These are phyloP conservation scores for Leontocebus nigricollis DNA, from an alignment of 2,797 vertebrate genomes.

Conservation along the genomic window DNA sequence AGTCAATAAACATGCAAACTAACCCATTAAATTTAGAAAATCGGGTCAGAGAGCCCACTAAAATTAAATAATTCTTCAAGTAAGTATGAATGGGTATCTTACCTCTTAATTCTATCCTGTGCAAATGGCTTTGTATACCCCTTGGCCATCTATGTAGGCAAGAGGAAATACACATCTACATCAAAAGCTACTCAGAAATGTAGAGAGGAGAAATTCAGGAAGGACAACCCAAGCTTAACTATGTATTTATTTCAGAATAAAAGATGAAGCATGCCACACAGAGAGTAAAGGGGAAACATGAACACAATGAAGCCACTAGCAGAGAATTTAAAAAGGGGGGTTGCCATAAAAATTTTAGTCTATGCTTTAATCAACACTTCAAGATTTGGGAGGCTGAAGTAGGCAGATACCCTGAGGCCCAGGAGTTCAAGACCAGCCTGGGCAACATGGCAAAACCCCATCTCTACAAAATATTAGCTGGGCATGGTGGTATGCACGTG, in stretches of 20 bases:
- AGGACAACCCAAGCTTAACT: not conserved
- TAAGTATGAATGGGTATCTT: conserved; percentile 18
- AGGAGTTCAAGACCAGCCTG: not conserved
- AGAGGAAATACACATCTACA: not conserved
- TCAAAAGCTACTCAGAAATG: conserved; percentile 32
- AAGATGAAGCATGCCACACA: not conserved
- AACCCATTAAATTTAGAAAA: conserved; percentile 35
- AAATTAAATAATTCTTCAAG: conserved; percentile 1
- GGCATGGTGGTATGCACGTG: not conserved
- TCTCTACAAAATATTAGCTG: not conserved
- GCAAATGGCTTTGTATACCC: conserved; percentile 9
- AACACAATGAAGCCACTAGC: not conserved
- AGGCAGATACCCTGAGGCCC: not conserved
- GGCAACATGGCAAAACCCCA: not conserved
- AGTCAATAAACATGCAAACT: conserved; percentile 30
- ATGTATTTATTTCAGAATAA: conserved; percentile 1
- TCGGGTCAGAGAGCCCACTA: not conserved
- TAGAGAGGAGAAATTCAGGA: not conserved
- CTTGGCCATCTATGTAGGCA: not conserved
- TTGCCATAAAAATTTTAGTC: not conserved
- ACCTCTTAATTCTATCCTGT: not conserved
- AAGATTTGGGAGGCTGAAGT: not conserved
- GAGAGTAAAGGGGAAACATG: not conserved
- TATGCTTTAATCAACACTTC: not conserved
- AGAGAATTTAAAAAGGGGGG: not conserved